Conservation (phyloP, 2,888 invertebrate genomes). For the Chrysopilus asiliformis region DNA sequence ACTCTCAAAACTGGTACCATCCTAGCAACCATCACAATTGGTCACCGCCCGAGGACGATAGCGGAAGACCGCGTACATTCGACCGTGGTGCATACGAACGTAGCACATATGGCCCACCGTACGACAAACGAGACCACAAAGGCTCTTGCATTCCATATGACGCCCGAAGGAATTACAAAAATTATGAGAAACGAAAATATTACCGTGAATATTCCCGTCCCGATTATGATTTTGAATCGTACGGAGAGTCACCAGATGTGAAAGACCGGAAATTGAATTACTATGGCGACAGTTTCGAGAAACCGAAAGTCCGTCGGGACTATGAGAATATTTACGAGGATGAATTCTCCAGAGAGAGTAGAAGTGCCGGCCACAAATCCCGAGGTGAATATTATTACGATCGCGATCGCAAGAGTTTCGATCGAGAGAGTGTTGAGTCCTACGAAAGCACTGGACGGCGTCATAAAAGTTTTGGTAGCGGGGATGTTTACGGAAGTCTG, state of each 20-base stretch:
- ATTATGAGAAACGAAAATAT: constrained; percentile 31
- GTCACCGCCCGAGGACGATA: constrained; percentile 35
- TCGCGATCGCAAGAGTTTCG: constrained; percentile 33
- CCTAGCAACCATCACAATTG: constrained; percentile 29
- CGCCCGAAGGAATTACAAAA: constrained; percentile 24
- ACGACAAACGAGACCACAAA: constrained; percentile 31
- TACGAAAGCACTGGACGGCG: constrained; percentile 31
- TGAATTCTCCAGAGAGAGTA: constrained; percentile 15
- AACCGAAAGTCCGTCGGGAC: constrained; percentile 22
- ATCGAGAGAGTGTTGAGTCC: constrained; percentile 35
- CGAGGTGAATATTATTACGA: constrained; percentile 32
- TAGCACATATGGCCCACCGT: constrained; percentile 35
- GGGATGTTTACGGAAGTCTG: constrained; percentile 34
- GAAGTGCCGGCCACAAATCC: constrained; percentile 20
- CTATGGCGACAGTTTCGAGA: constrained; percentile 16
- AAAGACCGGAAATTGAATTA: constrained; percentile 19
- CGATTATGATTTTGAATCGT: constrained; percentile 28
- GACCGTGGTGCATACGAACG: constrained; percentile 34
- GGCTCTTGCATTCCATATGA: constrained; percentile 20
- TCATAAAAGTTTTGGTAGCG: constrained; percentile 34
- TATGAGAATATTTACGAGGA: constrained; percentile 33
- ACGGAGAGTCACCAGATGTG: constrained; percentile 21
- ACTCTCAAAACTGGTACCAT: constrained; percentile 34
- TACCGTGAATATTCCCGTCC: constrained; percentile 34
- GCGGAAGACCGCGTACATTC: constrained; percentile 26